Base-by-base conservation (phyloP, 2,113 vertebrate genomes). In the Ibidorhyncha struthersii region DNA sequence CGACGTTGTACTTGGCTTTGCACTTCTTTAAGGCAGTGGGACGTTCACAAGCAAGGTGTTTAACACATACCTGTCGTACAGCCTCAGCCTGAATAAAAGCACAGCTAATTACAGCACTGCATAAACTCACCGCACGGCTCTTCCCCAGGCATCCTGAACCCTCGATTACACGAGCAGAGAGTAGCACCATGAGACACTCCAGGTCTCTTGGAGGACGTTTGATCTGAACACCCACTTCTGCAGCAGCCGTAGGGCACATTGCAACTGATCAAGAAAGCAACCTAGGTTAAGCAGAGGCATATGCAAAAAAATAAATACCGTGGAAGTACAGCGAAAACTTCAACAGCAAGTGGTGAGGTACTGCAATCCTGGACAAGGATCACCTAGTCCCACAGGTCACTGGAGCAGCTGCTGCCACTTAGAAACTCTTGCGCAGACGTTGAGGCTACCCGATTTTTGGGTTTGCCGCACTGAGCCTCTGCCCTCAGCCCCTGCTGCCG, bases 401-500 rank as follows among this genome's bases (percentile, higher is more conserved):
- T 4, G 3, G 38, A 59, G 72, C 43, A 38, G 34, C 58, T 52
- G 38, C 43, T 53, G 26, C 62, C 38, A 13, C 34, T 55, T 15
- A 15, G 15, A 47, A 36, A 14, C 25, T 18, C 76, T 10, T 16
- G 23, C 3, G 23, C 3, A 9, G 70, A 40, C 3, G 1, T 6
- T 6, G 30, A 59, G 40, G 52, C 14, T 47, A 26, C 40, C 15
- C 6, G 25, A 12, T 14, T 8, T 5, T 45, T 4, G 30, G 25
- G 18, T 40, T 9, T 58, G 45, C 2, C 1, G 36, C 4, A 4
- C 72, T 0, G 1, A 30, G 38, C 14, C 50, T 23, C 66, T 20
- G 43, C 45, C 32, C 41, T 12, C 70, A 47, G 36, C 4, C 49
- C 32, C 47, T 13, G 10, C 45, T 8, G 34, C 53, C 18, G 4